Conservation (phyloP, 2,797 vertebrate genomes). For the Petrocephalus schoutedeni region DNA sequence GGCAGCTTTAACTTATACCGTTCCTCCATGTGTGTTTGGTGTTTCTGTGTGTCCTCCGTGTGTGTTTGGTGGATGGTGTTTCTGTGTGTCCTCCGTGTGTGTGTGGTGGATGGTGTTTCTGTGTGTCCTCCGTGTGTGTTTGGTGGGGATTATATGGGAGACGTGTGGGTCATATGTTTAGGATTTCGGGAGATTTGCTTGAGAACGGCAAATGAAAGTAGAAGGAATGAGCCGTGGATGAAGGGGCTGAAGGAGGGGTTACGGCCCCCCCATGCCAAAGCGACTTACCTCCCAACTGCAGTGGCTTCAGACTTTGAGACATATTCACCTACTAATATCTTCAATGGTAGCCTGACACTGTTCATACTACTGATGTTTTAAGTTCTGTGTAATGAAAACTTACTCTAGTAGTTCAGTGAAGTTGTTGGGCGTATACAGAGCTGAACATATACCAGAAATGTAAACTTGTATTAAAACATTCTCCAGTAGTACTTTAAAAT, state of each 20-base stretch:
- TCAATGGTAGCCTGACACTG: not conserved
- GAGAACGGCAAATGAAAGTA: slow-evolving; percentile 48
- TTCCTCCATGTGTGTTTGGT: too few relatives aligned
- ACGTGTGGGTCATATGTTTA: slow-evolving; percentile 58
- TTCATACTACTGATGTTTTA: not conserved
- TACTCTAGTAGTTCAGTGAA: not conserved
- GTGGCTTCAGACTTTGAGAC: not conserved
- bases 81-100: slow-evolving; percentile 21
- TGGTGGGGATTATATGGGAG: slow-evolving; percentile 44
- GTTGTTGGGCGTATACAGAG: not conserved
- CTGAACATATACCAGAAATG: not conserved
- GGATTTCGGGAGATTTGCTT: slow-evolving; percentile 63
- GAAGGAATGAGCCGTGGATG: slow-evolving; percentile 27
- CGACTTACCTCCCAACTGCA: not conserved
- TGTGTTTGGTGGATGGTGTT: too few relatives aligned
- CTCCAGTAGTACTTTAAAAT: not conserved
- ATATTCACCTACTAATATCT: not conserved
- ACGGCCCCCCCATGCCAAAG: slow-evolving; percentile 24
- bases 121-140: slow-evolving; percentile 21
- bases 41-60: too few relatives aligned
- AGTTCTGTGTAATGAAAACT: not conserved
- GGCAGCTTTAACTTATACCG: not conserved
- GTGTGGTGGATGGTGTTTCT: not conserved
- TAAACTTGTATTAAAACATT: not conserved
- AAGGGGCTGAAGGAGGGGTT: slow-evolving; percentile 21